Percentiles rank a stretch among this genome's conserved stretches.
These are phyloP conservation scores for Aphrophora alni DNA, from an alignment of 2,888 invertebrate species.

Conservation along the genomic window DNA sequence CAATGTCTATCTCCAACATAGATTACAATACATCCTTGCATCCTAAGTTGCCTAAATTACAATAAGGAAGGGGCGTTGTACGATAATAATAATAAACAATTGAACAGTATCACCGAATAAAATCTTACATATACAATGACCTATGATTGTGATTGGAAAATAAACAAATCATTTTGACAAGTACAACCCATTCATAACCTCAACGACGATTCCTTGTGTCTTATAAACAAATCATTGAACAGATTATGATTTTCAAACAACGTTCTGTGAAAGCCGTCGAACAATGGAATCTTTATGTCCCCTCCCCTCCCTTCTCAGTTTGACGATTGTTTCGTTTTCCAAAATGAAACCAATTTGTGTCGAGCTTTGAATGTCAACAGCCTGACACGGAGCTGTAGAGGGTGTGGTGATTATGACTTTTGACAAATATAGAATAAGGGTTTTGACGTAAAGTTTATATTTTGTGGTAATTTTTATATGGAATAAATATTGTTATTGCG, in stretches of 20 bases:
- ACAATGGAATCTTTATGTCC: neutral
- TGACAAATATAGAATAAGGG: neutral
- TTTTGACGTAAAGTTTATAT: neutral
- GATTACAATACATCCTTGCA: too few species aligned
- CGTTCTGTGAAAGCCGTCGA: neutral
- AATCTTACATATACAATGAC: neutral
- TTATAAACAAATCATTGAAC: neutral
- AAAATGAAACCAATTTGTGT: slow-evolving; percentile 2
- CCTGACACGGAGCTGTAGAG: neutral
- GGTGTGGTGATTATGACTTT: neutral
- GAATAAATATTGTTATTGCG: neutral
- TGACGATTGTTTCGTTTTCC: slow-evolving; percentile 9
- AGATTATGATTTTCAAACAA: neutral
- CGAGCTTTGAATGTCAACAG: neutral
- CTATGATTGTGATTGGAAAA: neutral
- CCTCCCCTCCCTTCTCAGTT: neutral
- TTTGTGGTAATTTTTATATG: neutral
- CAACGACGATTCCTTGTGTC: too few species aligned
- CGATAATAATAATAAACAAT: neutral
- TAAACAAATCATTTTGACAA: neutral
- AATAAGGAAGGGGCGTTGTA: neutral
- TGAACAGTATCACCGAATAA: neutral
- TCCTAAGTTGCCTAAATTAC: too few species aligned
- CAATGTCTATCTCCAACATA: too few species aligned
- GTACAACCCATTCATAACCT: too few species aligned